Percentiles rank a stretch among this genome's conserved stretches.
phyloP scores from a whole-genome alignment of 1,140 invertebrate species.

The Sipha flava region DNA sequence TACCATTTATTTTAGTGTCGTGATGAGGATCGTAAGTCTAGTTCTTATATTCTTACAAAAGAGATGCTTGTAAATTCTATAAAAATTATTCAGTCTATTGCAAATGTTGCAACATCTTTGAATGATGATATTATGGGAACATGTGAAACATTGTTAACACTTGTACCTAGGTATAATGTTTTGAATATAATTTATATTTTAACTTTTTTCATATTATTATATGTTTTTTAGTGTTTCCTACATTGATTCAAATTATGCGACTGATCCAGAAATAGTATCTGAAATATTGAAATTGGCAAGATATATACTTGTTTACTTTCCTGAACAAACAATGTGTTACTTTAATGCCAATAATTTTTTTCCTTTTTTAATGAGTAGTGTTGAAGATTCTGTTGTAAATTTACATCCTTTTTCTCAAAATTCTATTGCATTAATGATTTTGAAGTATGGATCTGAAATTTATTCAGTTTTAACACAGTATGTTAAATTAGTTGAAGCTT shows the following conservation, averaged over 20 bases:
- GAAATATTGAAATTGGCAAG: conserved; percentile 20
- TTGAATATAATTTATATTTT: not conserved
- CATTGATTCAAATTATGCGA: conserved; percentile 19
- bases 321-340: conserved; percentile 29
- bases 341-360: conserved; percentile 27
- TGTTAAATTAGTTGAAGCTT: conserved; percentile 16
- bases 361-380: not conserved
- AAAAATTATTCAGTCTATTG: conserved; percentile 19
- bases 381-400: conserved; percentile 11
- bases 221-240: conserved; percentile 21
- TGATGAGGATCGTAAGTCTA: not conserved
- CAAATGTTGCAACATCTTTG: conserved; percentile 12
- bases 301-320: conserved; percentile 9
- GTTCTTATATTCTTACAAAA: conserved; percentile 2
- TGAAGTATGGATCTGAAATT: conserved; percentile 9
- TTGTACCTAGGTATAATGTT: not conserved
- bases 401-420: conserved; percentile 25
- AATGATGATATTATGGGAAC: conserved; percentile 22
- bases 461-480: conserved; percentile 21
- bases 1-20: conserved; percentile 1
- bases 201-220: not conserved
- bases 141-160: conserved; percentile 19
- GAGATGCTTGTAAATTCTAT: conserved; percentile 5
- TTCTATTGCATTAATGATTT: conserved; percentile 23
- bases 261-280: conserved; percentile 10